Conservation (phyloP, 1,140 invertebrate species). For the Neodiprion fabricii region DNA sequence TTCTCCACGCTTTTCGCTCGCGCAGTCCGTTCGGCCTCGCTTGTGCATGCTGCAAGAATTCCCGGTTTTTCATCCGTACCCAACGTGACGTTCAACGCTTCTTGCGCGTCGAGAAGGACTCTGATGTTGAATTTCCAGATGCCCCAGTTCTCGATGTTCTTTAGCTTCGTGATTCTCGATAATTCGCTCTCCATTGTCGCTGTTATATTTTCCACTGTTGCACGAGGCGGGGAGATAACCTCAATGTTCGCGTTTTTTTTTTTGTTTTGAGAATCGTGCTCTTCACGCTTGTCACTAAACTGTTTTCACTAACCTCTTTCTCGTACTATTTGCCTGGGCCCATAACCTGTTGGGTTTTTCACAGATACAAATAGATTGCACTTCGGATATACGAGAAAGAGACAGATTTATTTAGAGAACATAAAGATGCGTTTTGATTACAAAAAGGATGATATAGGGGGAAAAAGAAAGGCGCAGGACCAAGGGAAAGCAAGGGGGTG, state of each 20-base stretch:
- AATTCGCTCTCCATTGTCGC: constrained; percentile 18
- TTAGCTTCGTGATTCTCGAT: constrained; percentile 18
- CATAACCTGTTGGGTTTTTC: background rate
- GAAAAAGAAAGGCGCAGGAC: too few relatives aligned
- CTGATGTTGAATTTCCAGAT: constrained; percentile 11
- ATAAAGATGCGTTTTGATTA: too few relatives aligned
- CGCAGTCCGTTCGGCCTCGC: background rate
- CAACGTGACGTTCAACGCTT: constrained; percentile 3
- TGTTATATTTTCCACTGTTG: constrained; percentile 13
- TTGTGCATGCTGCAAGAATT: background rate
- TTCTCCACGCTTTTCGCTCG: constrained; percentile 13
- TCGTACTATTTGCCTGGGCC: background rate
- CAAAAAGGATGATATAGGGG: too few relatives aligned
- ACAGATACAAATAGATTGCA: too few relatives aligned
- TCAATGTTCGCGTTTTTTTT: constrained; percentile 6
- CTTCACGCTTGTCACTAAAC: background rate
- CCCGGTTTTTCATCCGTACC: constrained; percentile 11
- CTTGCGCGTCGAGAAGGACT: background rate
- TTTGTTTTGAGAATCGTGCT: background rate
- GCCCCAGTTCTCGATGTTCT: constrained; percentile 11
- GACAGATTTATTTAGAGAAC: too few relatives aligned
- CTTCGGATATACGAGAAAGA: too few relatives aligned
- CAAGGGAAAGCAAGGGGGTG: too few relatives aligned
- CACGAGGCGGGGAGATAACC: constrained; percentile 13
- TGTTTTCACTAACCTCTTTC: background rate